phyloP scores from a whole-genome alignment of 2,888 invertebrate species.

The Rhorus exstirpatorius region DNA sequence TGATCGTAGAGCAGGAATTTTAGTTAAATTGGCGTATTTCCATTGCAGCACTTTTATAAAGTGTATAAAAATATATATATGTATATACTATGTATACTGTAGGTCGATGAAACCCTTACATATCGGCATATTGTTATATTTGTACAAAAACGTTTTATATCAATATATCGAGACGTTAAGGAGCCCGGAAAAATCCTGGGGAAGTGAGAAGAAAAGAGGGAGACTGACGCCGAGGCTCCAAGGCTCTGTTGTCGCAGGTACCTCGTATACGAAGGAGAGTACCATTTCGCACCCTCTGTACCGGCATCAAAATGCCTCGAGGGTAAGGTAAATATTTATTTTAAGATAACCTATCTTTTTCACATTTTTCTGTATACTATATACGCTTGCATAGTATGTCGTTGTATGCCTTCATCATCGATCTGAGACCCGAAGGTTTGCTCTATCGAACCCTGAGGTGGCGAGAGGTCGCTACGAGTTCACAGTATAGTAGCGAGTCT shows the following conservation, averaged over 20 bases:
- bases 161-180: conserved; percentile 32
- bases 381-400: conserved; percentile 14
- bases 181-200: conserved; percentile 5
- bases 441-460: conserved; percentile 55
- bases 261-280: conserved; percentile 29
- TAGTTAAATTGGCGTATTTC: too few species aligned
- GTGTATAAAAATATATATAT: too few species aligned
- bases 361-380: conserved; percentile 28
- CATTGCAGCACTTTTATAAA: too few species aligned
- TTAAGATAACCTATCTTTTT: conserved; percentile 58
- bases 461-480: conserved; percentile 15
- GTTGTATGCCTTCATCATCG: conserved; percentile 50
- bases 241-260: conserved; percentile 50
- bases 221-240: conserved; percentile 7
- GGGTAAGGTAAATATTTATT: conserved; percentile 68
- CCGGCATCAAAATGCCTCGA: conserved; percentile 57
- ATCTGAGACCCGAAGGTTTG: conserved; percentile 58
- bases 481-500: conserved; percentile 29
- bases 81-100: too few species aligned
- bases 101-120: not conserved
- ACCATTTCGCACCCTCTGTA: conserved; percentile 39
- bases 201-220: conserved; percentile 14
- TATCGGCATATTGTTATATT: conserved; percentile 29
- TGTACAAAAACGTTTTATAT: conserved; percentile 13
- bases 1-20: too few species aligned